Base-by-base conservation (phyloP, 2,797 vertebrate species). In the Esox masquinongy region DNA sequence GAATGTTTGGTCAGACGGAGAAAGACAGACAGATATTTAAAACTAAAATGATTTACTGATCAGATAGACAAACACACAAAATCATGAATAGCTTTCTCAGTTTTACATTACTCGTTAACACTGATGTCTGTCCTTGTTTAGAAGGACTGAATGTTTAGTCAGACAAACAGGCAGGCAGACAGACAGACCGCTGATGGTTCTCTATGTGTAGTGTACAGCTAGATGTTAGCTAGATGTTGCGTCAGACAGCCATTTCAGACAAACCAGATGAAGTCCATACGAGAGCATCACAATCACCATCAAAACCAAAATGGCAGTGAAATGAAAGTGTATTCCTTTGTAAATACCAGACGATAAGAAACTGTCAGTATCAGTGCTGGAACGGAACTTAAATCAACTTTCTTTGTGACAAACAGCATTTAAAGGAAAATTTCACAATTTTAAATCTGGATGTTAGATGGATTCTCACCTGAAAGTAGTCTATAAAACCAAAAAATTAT, bases 251-350 rank as follows among this genome's bases (percentile, higher is more conserved):
- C 19, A 68, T 24, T 2, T 64, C 63, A 36, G 66, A 68, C 17
- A 9, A 34, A 68, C 36, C 66, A 68, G 36, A 68, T 36, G 2
- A 19, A 9, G 67, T 24, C 24, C 56, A 61, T 24, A 59, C 11
- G 67, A 68, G 31, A 68, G 67, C 67, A 19, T 16, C n/a, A 36
- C 67, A 68, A 68, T 43, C 67, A 43, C 17, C 36, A 68, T 68
- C 67, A 68, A 19, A 19, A 71, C 49, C 47, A 15, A 51, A 51
- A 56, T 31, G 49, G 70, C 64, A 36, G 15, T 64, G 26, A 29
- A 64, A 64, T 29, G 7, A 26, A 29, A 26, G 69, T 51, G 69
- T 51, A 51, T 70, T 70, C 24, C 24, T 50, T 22, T 9, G n/a
- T 22, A n/a, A 59, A 59, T 61, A 24, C n/a, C 56, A 26, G 56